These are phyloP conservation scores for Pantherophis vulpinus DNA, from an alignment of 2,797 vertebrate genomes.

Conservation along the genomic window DNA sequence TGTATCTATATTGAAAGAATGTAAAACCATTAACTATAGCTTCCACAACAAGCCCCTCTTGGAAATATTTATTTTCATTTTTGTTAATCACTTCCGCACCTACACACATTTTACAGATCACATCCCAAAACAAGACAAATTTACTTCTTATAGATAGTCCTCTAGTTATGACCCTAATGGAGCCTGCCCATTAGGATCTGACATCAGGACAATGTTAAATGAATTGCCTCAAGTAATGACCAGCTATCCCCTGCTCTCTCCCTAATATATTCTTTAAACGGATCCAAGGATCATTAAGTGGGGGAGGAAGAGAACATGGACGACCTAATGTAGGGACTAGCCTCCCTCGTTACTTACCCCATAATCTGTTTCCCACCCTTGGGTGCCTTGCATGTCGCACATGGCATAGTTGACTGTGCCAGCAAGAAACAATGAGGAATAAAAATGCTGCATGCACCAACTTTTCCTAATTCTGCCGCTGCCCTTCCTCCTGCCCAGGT, in stretches of 20 bases:
- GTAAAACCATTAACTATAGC: neutral
- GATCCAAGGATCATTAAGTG: neutral
- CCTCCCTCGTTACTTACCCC: neutral
- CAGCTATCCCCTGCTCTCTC: neutral
- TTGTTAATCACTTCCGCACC: neutral
- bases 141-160: neutral
- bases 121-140: neutral
- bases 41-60: neutral
- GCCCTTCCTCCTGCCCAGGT: neutral
- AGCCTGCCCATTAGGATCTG: neutral
- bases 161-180: neutral
- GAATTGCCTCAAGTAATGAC: neutral
- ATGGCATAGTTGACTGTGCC: no score
- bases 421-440: neutral
- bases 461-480: neutral
- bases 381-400: neutral
- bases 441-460: neutral
- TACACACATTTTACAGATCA: neutral
- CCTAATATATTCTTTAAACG: neutral
- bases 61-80: neutral
- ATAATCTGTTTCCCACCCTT: neutral
- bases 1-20: neutral
- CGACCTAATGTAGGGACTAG: neutral
- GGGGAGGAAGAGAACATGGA: neutral
- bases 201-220: neutral